These are phyloP conservation scores for Thunnus thynnus DNA, from an alignment of 2,113 vertebrate genomes.

Conservation along the genomic window DNA sequence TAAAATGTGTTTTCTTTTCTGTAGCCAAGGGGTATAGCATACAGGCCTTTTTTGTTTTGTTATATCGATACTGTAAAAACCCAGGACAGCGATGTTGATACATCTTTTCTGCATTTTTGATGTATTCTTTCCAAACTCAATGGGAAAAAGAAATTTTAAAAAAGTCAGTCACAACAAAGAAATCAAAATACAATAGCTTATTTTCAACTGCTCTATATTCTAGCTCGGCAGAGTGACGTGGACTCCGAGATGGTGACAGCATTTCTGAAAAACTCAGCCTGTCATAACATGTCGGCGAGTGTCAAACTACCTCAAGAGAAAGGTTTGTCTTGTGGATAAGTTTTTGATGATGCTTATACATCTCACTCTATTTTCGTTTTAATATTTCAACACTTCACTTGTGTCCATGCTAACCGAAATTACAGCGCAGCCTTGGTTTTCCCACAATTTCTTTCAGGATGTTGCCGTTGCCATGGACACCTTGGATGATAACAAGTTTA, in stretches of 20 bases:
- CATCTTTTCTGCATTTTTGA: no score
- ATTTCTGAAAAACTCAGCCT: constrained; percentile 56
- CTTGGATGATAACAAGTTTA: not conserved
- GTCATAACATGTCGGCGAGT: constrained; percentile 21
- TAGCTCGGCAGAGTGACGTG: constrained; percentile 41
- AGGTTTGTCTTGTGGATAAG: constrained; percentile 47
- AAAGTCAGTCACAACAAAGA: no score
- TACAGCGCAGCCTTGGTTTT: not conserved
- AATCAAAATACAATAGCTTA: no score
- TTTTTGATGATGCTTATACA: not conserved
- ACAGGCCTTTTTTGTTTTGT: no score
- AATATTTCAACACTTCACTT: not conserved
- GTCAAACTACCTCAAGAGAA: constrained; percentile 43
- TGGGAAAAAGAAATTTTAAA: no score
- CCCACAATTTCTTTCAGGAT: constrained; percentile 33
- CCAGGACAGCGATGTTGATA: no score
- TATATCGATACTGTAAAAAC: no score
- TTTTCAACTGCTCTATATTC: not conserved
- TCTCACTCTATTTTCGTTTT: not conserved
- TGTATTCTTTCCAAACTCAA: no score
- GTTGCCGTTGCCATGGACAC: not conserved
- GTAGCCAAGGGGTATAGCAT: no score
- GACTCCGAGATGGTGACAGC: constrained; percentile 30
- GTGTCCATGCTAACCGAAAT: not conserved
- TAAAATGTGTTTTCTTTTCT: no score